Base-by-base conservation (phyloP, 2,888 invertebrate genomes). In the Fragum whitleyi region DNA sequence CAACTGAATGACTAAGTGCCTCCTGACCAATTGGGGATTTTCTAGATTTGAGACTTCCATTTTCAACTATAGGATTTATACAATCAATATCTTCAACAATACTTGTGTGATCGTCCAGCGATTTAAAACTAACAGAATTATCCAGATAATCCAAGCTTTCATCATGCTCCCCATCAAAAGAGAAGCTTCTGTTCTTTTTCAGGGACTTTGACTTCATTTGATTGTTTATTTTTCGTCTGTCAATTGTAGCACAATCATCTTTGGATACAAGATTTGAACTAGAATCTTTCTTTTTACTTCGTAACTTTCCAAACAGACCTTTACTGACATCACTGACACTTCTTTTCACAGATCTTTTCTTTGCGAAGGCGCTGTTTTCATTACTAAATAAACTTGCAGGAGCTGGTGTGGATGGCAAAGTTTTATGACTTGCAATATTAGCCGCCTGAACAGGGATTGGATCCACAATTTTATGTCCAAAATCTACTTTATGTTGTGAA, bases 361-460 rank as follows among this genome's bases (percentile, higher is more conserved):
- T 85, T 9, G 79, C 83, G 72, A 85, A 85, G 19, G 85, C 85
- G 79, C 85, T 85, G 26, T 83, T 85, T 69, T 85, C 85, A 85
- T 83, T 85, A 14, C 74, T 74, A 62, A 69, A 78, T 16, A 82
- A 23, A 36, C 74, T 78, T 19, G 73, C 74, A 11, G 81, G 79
- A 47, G 78, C 67, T 6, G 72, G 68, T 6, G 79, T 85, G 29
- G 77, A 67, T 32, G 70, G 77, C 32, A 85, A 39, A 16, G 57
- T 61, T 29, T 68, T 67, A 39, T 84, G 80, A 65, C 47, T 74
- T 0, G 79, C 79, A 28, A 71, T 29, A 72, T 67, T 55, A 21
- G 77, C 36, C n/a, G 74, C 70, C 2, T 42, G 11, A 6, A 85
- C 70, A 2, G 85, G 79, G 19, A 81, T 72, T 26, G 85, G 85